phyloP scores from a whole-genome alignment of 2,888 invertebrate species.

The Lochmaea crataegi region DNA sequence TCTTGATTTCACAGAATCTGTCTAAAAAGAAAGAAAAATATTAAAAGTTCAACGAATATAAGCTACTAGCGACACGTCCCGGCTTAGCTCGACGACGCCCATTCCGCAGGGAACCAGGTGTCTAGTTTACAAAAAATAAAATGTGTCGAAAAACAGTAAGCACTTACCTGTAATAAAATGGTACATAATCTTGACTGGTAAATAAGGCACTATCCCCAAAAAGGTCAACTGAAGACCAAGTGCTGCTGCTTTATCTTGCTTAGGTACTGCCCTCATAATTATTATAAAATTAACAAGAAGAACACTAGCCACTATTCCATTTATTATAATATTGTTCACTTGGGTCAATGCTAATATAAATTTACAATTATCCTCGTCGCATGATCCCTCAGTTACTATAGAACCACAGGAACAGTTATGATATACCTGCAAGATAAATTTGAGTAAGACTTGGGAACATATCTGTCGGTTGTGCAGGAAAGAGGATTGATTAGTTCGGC shows the following conservation, averaged over 20 bases:
- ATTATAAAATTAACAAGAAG: conserved; percentile 69
- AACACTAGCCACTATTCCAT: conserved; percentile 60
- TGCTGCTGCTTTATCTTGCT: conserved; percentile 73
- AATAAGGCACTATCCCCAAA: conserved; percentile 69
- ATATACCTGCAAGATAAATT: conserved; percentile 62
- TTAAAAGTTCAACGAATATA: background rate
- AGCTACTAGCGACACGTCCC: background rate
- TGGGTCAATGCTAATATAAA: conserved; percentile 66
- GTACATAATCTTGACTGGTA: conserved; percentile 75
- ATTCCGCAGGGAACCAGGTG: too few relatives aligned
- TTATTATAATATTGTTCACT: conserved; percentile 54
- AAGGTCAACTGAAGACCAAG: conserved; percentile 70
- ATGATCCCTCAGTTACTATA: conserved; percentile 69
- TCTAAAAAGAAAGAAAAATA: conserved; percentile 29
- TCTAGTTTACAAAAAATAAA: too few relatives aligned
- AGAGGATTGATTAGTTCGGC: too few relatives aligned
- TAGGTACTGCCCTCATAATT: conserved; percentile 68
- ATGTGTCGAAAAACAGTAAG: too few relatives aligned
- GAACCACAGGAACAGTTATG: conserved; percentile 64
- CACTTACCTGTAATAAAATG: conserved; percentile 65
- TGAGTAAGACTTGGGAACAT: too few relatives aligned
- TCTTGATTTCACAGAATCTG: conserved; percentile 51
- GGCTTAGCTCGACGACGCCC: too few relatives aligned
- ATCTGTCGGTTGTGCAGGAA: too few relatives aligned
- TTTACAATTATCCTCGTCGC: conserved; percentile 67